phyloP scores from a whole-genome alignment of 2,797 vertebrate genomes.

The Sebastes oblongus region DNA sequence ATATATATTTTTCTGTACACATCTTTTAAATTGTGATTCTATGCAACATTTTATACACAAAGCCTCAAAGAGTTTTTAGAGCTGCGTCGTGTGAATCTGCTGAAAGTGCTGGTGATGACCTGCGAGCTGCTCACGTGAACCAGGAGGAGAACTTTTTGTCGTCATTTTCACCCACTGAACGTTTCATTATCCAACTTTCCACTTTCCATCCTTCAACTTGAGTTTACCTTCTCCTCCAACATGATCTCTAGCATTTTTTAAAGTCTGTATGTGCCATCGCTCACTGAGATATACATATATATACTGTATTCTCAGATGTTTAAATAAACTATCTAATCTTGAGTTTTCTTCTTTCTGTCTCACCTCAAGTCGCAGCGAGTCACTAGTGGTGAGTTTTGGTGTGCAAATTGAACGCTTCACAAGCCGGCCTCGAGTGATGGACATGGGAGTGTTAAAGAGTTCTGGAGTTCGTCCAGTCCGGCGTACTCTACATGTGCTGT shows the following conservation, averaged over 20 bases:
- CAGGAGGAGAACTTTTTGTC: background rate
- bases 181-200: constrained; percentile 21
- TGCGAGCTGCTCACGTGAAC: constrained; percentile 1
- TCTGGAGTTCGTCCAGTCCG: constrained; percentile 39
- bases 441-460: constrained; percentile 29
- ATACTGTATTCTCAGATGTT: background rate
- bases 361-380: constrained; percentile 36
- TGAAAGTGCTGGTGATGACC: constrained; percentile 45
- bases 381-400: constrained; percentile 7
- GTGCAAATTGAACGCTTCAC: constrained; percentile 2
- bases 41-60: constrained; percentile 13
- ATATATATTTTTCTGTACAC: background rate
- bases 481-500: constrained; percentile 87
- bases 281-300: background rate
- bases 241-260: background rate
- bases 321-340: constrained; percentile 1
- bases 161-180: background rate
- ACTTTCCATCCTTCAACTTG: constrained; percentile 34
- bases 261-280: constrained; percentile 8
- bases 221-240: background rate
- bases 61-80: background rate
- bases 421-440: constrained; percentile 24
- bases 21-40: background rate
- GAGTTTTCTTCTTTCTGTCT: constrained; percentile 1
- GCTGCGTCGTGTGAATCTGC: constrained; percentile 4